Evolutionary conservation across 2,113 vertebrate species (phyloP), one percentile per base, ranked within the genome.

Genomic region (Psophia crepitans): DNA sequence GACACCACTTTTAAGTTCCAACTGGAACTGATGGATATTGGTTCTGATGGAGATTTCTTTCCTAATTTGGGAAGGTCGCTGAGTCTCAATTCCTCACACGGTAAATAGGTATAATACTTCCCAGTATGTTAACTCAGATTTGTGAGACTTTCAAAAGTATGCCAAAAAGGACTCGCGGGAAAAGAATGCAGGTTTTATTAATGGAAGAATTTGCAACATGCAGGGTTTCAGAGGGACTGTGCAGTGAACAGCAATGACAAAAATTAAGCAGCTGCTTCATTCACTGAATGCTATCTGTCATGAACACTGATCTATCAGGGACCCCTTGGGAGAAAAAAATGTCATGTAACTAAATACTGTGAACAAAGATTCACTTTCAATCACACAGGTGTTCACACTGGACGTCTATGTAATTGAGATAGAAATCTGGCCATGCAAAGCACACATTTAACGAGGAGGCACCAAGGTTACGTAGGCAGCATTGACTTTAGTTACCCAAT

Each of bases 241-340:
- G 63, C 35, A 48, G 32, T 41, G 64, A 89, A 60, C 64, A 96
- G 60, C 92, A 89, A 97, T 93, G 96, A 79, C 84, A 97, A 95
- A 96, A 95, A 95, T 95, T 84, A 92, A 95, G 77, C 97, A 97
- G 96, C 96, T 97, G 97, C 80, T 61, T 92, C 89, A 61, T 91
- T 92, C 84, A 82, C 73, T 49, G 57, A 75, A 79, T 87, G 70
- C 70, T 93, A 49, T 97, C 78, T 92, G 76, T 89, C 92, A 95
- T 11, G 74, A 14, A 87, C 69, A 65, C 41, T 81, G 64, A 87
- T 86, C 39, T 87, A 43, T 19, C 48, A 64, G 32, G 15, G 83
- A 63, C 21, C 12, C 33, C 37, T 64, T 2, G 17, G 75, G 32
- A 87, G 89, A 70, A 76, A 96, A 96, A 96, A 84, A 96, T 96